Percentiles rank a stretch among this genome's conserved stretches.
phyloP scores from a whole-genome alignment of 2,888 invertebrate genomes.

The Synergus gifuensis region DNA sequence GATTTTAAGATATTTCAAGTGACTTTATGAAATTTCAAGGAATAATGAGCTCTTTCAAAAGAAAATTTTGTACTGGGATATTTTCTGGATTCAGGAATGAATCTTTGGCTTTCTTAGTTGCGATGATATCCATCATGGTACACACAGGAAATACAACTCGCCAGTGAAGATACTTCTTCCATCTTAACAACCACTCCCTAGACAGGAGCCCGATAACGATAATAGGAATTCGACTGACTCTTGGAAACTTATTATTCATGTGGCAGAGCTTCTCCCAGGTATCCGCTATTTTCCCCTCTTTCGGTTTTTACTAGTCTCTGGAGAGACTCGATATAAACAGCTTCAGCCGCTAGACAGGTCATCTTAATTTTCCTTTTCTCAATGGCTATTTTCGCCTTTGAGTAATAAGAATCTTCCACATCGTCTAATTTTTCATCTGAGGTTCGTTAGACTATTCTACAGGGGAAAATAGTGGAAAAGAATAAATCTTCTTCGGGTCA shows the following conservation, averaged over 20 bases:
- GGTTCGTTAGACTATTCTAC: background rate
- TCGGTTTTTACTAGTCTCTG: conserved; percentile 54
- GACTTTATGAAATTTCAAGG: no score
- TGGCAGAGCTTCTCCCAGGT: conserved; percentile 43
- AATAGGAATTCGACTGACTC: conserved; percentile 47
- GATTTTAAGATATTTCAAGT: no score
- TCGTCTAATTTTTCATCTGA: background rate
- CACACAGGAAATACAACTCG: conserved; percentile 48
- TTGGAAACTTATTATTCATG: conserved; percentile 56
- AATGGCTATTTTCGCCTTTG: background rate
- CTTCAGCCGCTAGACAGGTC: conserved; percentile 47
- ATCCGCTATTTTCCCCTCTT: conserved; percentile 43
- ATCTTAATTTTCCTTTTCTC: conserved; percentile 19
- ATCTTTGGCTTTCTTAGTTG: background rate
- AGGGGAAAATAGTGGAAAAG: no score
- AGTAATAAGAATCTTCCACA: background rate
- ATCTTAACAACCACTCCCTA: conserved; percentile 49
- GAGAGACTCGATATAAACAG: conserved; percentile 55
- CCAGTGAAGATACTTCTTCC: conserved; percentile 49
- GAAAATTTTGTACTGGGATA: no score
- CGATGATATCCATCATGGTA: conserved; percentile 44
- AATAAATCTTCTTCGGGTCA: no score
- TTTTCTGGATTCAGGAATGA: no score
- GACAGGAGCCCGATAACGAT: conserved; percentile 50
- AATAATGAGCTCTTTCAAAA: no score